phyloP scores from a whole-genome alignment of 2,888 invertebrate species.

The Protula sp. region DNA sequence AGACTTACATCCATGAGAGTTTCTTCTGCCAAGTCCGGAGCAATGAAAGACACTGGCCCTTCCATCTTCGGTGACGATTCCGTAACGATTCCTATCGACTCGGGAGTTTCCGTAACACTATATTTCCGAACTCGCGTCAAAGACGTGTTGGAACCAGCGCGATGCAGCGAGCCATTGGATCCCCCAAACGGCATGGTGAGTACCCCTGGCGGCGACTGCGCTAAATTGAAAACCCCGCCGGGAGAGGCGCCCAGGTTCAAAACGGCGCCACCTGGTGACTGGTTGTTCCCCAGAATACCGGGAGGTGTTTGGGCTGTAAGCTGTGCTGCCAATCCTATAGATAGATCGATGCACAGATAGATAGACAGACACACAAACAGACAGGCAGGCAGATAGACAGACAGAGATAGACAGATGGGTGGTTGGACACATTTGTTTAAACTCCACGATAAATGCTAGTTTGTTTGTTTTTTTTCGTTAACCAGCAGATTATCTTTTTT shows the following conservation, averaged over 20 bases:
- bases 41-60: constrained; percentile 68
- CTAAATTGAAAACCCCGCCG: too few relatives aligned
- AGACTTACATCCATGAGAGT: constrained; percentile 75
- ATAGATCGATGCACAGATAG: too few relatives aligned
- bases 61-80: constrained; percentile 53
- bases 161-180: background rate
- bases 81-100: constrained; percentile 18
- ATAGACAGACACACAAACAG: too few relatives aligned
- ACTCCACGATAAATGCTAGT: too few relatives aligned
- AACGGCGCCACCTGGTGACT: too few relatives aligned
- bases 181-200: background rate
- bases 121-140: background rate
- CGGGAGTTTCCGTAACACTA: constrained; percentile 1
- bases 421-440: too few relatives aligned
- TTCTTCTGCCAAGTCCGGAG: constrained; percentile 91
- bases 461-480: too few relatives aligned
- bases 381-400: too few relatives aligned
- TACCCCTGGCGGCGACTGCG: background rate
- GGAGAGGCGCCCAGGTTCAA: too few relatives aligned
- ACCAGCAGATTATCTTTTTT: too few relatives aligned
- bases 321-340: background rate
- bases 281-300: background rate
- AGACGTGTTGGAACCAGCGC: constrained; percentile 10
- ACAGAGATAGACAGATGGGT: too few relatives aligned
- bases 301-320: background rate